These are phyloP conservation scores for Tetranychus cinnabarinus DNA, from an alignment of 1,140 invertebrate genomes.

Conservation along the genomic window DNA sequence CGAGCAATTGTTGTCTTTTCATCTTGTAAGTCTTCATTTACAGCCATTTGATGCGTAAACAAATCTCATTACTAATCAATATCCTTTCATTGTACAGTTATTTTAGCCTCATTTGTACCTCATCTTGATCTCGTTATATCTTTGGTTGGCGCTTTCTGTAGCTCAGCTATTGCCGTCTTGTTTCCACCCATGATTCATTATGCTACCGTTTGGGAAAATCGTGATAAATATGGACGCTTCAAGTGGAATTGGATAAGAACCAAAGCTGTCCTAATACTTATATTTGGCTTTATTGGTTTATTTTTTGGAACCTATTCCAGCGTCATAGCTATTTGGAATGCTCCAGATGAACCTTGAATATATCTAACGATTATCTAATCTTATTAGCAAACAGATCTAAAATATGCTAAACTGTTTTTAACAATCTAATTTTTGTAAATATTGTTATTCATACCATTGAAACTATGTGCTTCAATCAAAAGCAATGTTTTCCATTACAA, in stretches of 20 bases:
- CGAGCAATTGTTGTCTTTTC: constrained; percentile 36
- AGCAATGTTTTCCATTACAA: no score
- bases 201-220: constrained; percentile 3
- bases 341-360: background rate
- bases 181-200: constrained; percentile 66
- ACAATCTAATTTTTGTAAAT: no score
- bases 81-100: constrained; percentile 28
- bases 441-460: no score
- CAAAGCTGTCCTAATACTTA: constrained; percentile 42
- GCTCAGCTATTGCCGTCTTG: constrained; percentile 61
- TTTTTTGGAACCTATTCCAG: constrained; percentile 45
- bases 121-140: constrained; percentile 58
- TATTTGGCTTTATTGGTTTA: constrained; percentile 46
- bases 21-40: no score
- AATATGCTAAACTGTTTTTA: no score
- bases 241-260: constrained; percentile 8
- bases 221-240: background rate
- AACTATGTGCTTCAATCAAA: no score
- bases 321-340: background rate
- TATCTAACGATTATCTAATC: no score
- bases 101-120: constrained; percentile 43
- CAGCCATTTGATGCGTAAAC: no score
- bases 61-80: no score
- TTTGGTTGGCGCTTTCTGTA: constrained; percentile 65
- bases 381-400: no score